phyloP scores from a whole-genome alignment of 2,888 invertebrate genomes.

The Caenorhabditis sp. region DNA sequence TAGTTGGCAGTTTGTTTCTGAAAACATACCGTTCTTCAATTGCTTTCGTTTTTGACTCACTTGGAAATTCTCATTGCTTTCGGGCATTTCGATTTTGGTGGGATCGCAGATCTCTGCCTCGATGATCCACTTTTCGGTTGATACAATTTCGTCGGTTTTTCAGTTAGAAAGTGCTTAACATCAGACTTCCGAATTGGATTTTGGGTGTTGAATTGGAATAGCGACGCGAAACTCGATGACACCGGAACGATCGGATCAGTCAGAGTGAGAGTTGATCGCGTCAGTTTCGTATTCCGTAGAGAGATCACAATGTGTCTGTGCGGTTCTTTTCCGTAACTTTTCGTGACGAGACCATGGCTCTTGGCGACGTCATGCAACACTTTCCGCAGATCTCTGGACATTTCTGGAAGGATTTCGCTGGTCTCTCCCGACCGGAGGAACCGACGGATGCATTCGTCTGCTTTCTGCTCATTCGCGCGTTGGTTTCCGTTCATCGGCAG shows the following conservation, averaged over 20 bases:
- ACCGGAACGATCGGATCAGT: conserved; percentile 26
- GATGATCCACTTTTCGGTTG: not conserved
- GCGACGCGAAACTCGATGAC: not conserved
- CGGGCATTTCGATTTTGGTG: not conserved
- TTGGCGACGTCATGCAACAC: conserved; percentile 65
- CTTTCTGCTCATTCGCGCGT: not conserved
- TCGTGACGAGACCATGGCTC: conserved; percentile 51
- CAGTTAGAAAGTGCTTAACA: conserved; percentile 21
- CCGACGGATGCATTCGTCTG: not conserved
- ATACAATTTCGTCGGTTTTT: not conserved
- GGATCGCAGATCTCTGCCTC: not conserved
- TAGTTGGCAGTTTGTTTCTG: conserved; percentile 68
- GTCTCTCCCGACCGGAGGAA: conserved; percentile 8
- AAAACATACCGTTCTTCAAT: conserved; percentile 38
- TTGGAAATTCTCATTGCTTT: not conserved
- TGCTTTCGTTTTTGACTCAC: not conserved
- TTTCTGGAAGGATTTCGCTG: conserved; percentile 8
- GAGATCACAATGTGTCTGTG: conserved; percentile 49
- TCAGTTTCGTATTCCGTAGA: not conserved
- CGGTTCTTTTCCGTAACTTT: conserved; percentile 58
- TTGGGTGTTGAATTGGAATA: not conserved
- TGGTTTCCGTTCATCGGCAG: not conserved
- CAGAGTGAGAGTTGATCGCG: not conserved
- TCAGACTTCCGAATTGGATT: conserved; percentile 18
- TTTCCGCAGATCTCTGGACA: conserved; percentile 60